Conservation (phyloP, 1,140 invertebrate species). For the Nasonia longicornis region DNA sequence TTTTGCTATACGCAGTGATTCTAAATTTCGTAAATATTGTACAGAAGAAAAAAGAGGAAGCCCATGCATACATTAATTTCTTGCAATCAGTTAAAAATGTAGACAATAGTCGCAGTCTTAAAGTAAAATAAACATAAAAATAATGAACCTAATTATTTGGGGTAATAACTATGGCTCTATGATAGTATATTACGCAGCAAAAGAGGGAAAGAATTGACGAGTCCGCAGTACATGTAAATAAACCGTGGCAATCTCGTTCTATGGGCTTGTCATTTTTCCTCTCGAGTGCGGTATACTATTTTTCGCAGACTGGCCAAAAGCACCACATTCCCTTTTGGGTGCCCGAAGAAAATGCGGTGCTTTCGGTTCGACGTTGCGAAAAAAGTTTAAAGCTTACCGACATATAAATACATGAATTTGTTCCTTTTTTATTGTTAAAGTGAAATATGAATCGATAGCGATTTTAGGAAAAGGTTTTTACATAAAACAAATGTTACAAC, state of each 20-base stretch:
- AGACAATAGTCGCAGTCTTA: background rate
- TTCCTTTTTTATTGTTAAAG: slow-evolving; percentile 14
- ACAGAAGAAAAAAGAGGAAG: slow-evolving; percentile 37
- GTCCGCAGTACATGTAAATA: no score
- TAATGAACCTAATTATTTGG: slow-evolving; percentile 9
- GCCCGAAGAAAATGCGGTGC: no score
- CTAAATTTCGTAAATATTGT: slow-evolving; percentile 41
- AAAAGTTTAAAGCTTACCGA: background rate
- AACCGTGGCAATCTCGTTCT: no score
- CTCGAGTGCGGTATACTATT: no score
- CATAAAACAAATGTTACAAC: background rate
- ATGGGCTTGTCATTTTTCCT: no score
- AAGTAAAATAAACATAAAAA: background rate
- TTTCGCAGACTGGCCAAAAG: no score
- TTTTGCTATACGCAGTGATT: slow-evolving; percentile 13
- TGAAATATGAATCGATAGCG: background rate
- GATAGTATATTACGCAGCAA: no score
- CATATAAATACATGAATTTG: background rate
- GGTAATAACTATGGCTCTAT: slow-evolving; percentile 2
- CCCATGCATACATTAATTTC: slow-evolving; percentile 39
- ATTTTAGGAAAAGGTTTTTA: background rate
- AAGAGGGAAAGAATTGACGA: no score
- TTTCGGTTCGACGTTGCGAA: no score
- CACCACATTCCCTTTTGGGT: no score
- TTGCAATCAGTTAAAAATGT: slow-evolving; percentile 5